These are phyloP conservation scores for Uria lomvia DNA, from an alignment of 2,113 vertebrate species.

Conservation along the genomic window DNA sequence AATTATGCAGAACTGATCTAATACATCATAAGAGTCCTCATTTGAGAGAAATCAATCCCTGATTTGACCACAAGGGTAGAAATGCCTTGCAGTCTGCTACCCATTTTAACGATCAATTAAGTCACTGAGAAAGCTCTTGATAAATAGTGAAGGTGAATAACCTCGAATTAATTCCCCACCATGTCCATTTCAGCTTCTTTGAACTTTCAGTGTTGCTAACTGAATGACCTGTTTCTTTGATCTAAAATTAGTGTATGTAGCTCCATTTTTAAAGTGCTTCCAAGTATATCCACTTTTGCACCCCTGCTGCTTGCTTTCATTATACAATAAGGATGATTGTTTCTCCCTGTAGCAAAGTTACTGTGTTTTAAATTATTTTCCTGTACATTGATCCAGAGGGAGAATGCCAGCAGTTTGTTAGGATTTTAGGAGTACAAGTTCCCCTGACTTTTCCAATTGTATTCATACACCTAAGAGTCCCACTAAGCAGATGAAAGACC, in stretches of 20 bases:
- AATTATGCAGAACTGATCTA: not conserved
- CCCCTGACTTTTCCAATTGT: not conserved
- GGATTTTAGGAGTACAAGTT: not conserved
- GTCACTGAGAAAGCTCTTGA: not conserved
- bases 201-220: not conserved
- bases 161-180: not conserved
- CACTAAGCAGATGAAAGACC: not conserved
- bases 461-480: not conserved
- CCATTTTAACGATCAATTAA: not conserved
- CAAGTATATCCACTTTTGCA: not conserved
- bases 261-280: constrained; percentile 11
- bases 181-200: not conserved
- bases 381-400: not conserved
- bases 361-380: not conserved
- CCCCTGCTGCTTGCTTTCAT: not conserved
- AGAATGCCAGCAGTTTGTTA: not conserved
- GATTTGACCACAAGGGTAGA: not conserved
- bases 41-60: not conserved
- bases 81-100: not conserved
- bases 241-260: constrained; percentile 8
- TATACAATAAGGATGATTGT: not conserved
- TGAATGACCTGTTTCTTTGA: constrained; percentile 13
- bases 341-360: not conserved
- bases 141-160: not conserved
- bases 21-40: not conserved